Evolutionary conservation across 2,888 invertebrate species (phyloP).

Genomic region (Lapara coniferarum): DNA sequence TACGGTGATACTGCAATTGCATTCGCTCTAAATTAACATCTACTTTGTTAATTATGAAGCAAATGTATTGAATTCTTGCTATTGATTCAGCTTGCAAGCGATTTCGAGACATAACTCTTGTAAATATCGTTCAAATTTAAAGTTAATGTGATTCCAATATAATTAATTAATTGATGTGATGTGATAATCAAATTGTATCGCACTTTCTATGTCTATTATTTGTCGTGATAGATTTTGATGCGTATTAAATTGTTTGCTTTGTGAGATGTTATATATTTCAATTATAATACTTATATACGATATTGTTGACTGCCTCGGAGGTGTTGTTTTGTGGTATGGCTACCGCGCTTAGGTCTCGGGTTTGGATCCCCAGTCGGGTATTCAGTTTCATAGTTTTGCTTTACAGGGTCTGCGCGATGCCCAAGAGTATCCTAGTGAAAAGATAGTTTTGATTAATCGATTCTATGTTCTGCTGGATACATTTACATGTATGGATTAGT

Average conservation of each 20-base stretch:
- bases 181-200: not conserved
- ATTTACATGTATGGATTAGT: no score
- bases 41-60: conserved; percentile 44
- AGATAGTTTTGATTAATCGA: no score
- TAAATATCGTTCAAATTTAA: not conserved
- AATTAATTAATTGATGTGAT: no score
- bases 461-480: no score
- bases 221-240: conserved; percentile 10
- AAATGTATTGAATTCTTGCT: conserved; percentile 20
- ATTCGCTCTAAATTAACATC: conserved; percentile 49
- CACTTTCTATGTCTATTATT: conserved; percentile 12
- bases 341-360: no score
- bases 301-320: no score
- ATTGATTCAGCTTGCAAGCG: not conserved
- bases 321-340: no score
- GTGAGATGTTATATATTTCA: not conserved
- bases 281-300: no score
- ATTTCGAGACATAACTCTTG: not conserved
- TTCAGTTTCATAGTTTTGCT: no score
- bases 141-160: not conserved
- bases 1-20: conserved; percentile 44
- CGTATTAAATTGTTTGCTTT: not conserved
- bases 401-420: no score
- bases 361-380: no score
- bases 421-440: no score